Percentiles rank a stretch among this genome's conserved stretches.
phyloP scores from a whole-genome alignment of 2,888 invertebrate species.

The Andrena bucephala region DNA sequence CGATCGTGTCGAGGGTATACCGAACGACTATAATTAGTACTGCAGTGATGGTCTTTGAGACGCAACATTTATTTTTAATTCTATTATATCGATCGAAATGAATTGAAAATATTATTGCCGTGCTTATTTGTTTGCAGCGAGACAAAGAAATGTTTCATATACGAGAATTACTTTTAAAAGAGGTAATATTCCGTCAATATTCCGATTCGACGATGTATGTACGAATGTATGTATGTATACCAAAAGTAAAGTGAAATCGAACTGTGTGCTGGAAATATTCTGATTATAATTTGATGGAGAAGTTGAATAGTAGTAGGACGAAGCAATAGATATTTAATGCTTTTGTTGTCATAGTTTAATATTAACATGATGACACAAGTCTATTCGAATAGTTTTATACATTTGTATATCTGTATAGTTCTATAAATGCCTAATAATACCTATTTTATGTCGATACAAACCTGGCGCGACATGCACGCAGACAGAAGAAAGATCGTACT shows the following conservation, averaged over 20 bases:
- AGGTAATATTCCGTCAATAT: not conserved
- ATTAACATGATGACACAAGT: conserved; percentile 40
- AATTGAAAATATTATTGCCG: not conserved
- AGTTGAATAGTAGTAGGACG: conserved; percentile 8
- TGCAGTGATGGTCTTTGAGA: conserved; percentile 7
- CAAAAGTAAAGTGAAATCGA: not conserved
- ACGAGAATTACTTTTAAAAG: not conserved
- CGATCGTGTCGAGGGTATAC: conserved; percentile 8
- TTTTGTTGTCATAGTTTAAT: conserved; percentile 24
- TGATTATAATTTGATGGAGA: not conserved
- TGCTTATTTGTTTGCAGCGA: not conserved
- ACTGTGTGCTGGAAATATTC: not conserved
- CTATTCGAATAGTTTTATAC: conserved; percentile 54
- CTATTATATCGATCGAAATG: not conserved
- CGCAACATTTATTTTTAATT: conserved; percentile 26
- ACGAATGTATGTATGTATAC: too few relatives aligned
- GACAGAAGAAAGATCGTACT: conserved; percentile 40
- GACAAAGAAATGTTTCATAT: conserved; percentile 6
- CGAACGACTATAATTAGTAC: conserved; percentile 22
- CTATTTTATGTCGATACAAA: conserved; percentile 48
- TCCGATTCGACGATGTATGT: not conserved
- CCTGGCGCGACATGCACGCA: conserved; percentile 52
- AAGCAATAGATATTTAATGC: conserved; percentile 5
- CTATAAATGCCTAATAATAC: conserved; percentile 70
- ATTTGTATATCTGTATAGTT: conserved; percentile 52